A percentile compares a stretch with the other conserved stretches of the same genome.
phyloP scores from a whole-genome alignment of 1,140 invertebrate genomes.

The Drosophila sulfurigaster region DNA sequence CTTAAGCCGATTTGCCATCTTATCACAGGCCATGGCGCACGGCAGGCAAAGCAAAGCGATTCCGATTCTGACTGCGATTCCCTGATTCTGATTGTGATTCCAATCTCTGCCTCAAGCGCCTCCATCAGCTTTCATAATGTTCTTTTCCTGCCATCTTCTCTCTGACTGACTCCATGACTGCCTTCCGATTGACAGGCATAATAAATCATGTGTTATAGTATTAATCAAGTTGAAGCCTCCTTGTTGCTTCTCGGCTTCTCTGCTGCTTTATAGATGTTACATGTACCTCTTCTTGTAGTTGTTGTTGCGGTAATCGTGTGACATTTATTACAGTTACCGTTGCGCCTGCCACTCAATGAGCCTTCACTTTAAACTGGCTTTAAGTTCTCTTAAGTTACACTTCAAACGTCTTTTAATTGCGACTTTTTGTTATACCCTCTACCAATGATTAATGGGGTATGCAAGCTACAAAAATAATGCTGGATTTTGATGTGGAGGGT shows the following conservation, averaged over 20 bases:
- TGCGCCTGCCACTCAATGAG: constrained; percentile 24
- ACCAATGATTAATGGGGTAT: too few relatives aligned
- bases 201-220: constrained; percentile 83
- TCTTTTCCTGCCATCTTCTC: constrained; percentile 53
- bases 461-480: too few relatives aligned
- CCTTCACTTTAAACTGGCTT: constrained; percentile 53
- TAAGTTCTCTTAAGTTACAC: constrained; percentile 30
- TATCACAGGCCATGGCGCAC: constrained; percentile 64
- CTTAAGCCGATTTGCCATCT: constrained; percentile 82
- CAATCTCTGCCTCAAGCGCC: constrained; percentile 62
- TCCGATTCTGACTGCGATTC: constrained; percentile 23
- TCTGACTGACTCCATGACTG: constrained; percentile 22
- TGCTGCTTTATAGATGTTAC: constrained; percentile 28
- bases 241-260: constrained; percentile 43
- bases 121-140: constrained; percentile 69
- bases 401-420: constrained; percentile 64
- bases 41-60: constrained; percentile 27
- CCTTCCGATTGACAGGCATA: constrained; percentile 75
- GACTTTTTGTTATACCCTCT: constrained; percentile 18
- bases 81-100: constrained; percentile 36
- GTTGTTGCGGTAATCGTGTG: constrained; percentile 73
- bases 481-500: background rate
- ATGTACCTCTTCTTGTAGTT: constrained; percentile 34
- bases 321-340: constrained; percentile 75
- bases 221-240: constrained; percentile 72